These are phyloP conservation scores for Triplophysa dalaica DNA, from an alignment of 2,113 vertebrate species.

Conservation along the genomic window DNA sequence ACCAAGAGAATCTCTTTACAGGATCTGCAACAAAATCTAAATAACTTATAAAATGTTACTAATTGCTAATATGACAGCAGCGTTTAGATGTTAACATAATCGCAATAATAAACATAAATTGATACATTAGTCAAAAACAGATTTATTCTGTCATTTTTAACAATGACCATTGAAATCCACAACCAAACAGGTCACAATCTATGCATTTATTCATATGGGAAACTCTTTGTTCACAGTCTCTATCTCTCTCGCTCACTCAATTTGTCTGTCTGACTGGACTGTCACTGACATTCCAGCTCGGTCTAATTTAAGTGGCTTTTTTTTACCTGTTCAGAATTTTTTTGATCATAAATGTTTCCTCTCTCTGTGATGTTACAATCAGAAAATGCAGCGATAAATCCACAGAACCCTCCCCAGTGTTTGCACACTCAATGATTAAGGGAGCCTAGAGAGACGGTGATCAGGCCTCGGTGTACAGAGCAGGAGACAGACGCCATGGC, in stretches of 20 bases:
- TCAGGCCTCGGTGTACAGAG: constrained; percentile 52
- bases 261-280: constrained; percentile 38
- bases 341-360: constrained; percentile 73
- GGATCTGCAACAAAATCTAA: too few relatives aligned
- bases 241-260: background rate
- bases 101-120: too few relatives aligned
- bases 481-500: constrained; percentile 57
- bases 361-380: constrained; percentile 67
- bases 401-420: constrained; percentile 62
- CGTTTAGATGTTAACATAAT: too few relatives aligned
- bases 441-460: constrained; percentile 49
- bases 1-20: too few relatives aligned
- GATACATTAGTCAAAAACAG: too few relatives aligned
- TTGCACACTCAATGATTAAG: constrained; percentile 62
- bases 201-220: background rate
- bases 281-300: constrained; percentile 61
- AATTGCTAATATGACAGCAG: too few relatives aligned
- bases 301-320: constrained; percentile 60
- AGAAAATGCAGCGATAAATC: constrained; percentile 56
- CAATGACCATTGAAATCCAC: background rate
- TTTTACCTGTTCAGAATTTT: constrained; percentile 60
- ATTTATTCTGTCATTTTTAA: too few relatives aligned
- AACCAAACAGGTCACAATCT: background rate
- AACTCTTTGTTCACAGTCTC: background rate
- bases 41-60: too few relatives aligned